A percentile compares a stretch with the other conserved stretches of the same genome.
Evolutionary conservation across 2,888 invertebrate species (phyloP).

Genomic region (Cartodere bifasciata): DNA sequence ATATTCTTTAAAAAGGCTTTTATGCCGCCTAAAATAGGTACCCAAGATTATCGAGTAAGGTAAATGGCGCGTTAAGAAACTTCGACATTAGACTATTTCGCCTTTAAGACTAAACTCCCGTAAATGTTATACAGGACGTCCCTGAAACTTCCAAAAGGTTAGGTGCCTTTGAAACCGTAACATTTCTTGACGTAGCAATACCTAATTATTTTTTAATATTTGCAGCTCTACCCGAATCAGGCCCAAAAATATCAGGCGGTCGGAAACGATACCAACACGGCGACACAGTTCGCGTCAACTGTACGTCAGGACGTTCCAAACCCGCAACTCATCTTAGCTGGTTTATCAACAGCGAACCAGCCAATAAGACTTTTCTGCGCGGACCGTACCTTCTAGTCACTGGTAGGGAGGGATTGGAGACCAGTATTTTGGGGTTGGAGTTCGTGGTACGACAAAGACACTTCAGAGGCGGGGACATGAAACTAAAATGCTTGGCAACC

Average conservation of each 20-base stretch:
- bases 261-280: constrained; percentile 71
- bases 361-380: constrained; percentile 35
- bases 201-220: constrained; percentile 19
- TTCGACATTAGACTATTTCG: no score
- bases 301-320: constrained; percentile 70
- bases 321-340: constrained; percentile 74
- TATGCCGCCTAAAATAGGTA: no score
- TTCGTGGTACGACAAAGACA: constrained; percentile 70
- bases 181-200: no score
- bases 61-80: no score
- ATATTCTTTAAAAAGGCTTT: no score
- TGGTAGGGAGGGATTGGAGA: constrained; percentile 58
- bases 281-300: constrained; percentile 71
- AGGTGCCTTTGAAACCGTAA: no score
- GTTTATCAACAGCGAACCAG: constrained; percentile 77
- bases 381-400: constrained; percentile 42
- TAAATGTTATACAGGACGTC: no score
- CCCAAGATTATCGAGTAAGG: no score
- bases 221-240: constrained; percentile 67
- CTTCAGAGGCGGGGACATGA: constrained; percentile 74
- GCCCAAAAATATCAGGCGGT: constrained; percentile 71
- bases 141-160: no score
- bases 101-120: no score
- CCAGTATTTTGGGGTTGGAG: constrained; percentile 63
- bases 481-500: constrained; percentile 79